These are phyloP conservation scores for Icerya purchasi DNA, from an alignment of 2,888 invertebrate species.

Conservation along the genomic window DNA sequence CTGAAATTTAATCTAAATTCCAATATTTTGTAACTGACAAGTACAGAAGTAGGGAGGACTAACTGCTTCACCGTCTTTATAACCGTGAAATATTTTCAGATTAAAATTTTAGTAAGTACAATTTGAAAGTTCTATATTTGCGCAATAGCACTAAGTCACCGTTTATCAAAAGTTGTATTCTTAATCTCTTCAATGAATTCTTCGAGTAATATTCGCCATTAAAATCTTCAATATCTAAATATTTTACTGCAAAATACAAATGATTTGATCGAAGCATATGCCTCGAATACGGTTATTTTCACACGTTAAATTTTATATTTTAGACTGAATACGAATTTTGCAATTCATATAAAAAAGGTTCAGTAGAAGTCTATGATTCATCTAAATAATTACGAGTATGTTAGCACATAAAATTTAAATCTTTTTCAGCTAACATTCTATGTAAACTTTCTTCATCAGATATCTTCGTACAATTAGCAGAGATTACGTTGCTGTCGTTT, in stretches of 20 bases:
- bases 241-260: slow-evolving; percentile 8
- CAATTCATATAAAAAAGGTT: slow-evolving; percentile 5
- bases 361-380: neutral
- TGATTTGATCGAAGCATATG: neutral
- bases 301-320: slow-evolving; percentile 3
- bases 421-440: slow-evolving; percentile 1
- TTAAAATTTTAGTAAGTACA: too few relatives aligned
- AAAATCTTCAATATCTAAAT: slow-evolving; percentile 5
- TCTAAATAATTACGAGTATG: too few relatives aligned
- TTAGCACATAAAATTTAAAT: slow-evolving; percentile 5
- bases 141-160: too few relatives aligned
- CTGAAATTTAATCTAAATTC: too few relatives aligned
- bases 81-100: too few relatives aligned
- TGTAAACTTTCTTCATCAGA: slow-evolving; percentile 4
- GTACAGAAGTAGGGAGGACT: too few relatives aligned
- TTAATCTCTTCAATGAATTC: too few relatives aligned
- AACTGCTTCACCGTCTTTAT: too few relatives aligned
- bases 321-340: slow-evolving; percentile 4
- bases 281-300: neutral
- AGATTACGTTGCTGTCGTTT: neutral
- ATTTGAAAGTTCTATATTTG: too few relatives aligned
- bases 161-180: too few relatives aligned
- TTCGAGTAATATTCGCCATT: slow-evolving; percentile 17
- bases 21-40: too few relatives aligned
- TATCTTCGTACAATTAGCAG: neutral